These are phyloP conservation scores for human DNA, from an alignment of 2,113 vertebrate genomes.

Conservation along the genomic window GRCh38 chr4:31501001-31501500, in stretches of 20 bases:
- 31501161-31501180: neutral
- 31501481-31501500: too few species aligned
- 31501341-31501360: too few species aligned
- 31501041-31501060: neutral
- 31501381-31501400: too few species aligned
- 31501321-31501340: too few species aligned
- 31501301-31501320: neutral
- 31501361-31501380: too few species aligned
- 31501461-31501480: too few species aligned
- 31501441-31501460: too few species aligned
- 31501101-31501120: neutral
- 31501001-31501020: neutral
- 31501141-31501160: neutral
- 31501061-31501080: neutral
- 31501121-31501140: neutral
- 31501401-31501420: too few species aligned
- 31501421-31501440: too few species aligned
- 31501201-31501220: too few species aligned
- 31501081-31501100: neutral
- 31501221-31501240: neutral
- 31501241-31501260: neutral
- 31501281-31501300: neutral
- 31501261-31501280: neutral
- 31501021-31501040: neutral
- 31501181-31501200: neutral